Evolutionary conservation across 2,113 vertebrate species (phyloP).

Genomic region (Nibea albiflora): DNA sequence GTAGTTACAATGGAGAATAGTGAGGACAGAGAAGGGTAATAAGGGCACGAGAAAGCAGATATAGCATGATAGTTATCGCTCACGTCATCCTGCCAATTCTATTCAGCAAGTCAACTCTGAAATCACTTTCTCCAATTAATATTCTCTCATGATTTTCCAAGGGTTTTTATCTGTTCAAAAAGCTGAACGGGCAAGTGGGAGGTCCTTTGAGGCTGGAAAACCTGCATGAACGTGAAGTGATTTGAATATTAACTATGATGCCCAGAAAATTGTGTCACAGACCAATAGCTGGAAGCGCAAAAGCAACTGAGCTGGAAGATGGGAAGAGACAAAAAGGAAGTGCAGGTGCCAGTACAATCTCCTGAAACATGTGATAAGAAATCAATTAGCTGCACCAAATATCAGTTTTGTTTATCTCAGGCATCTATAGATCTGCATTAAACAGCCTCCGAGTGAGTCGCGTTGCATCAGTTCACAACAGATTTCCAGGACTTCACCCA

Average conservation of each 20-base stretch:
- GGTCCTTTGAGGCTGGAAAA: slow-evolving; percentile 54
- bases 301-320: slow-evolving; percentile 24
- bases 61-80: slow-evolving; percentile 42
- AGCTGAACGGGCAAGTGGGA: slow-evolving; percentile 53
- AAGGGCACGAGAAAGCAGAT: slow-evolving; percentile 29
- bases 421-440: slow-evolving; percentile 45
- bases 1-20: background rate
- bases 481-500: background rate
- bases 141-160: slow-evolving; percentile 55
- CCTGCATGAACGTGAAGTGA: slow-evolving; percentile 50
- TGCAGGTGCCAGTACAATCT: slow-evolving; percentile 49
- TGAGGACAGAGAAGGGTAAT: slow-evolving; percentile 9
- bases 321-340: slow-evolving; percentile 45
- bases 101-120: slow-evolving; percentile 56
- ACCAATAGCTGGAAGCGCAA: slow-evolving; percentile 29
- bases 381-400: slow-evolving; percentile 68
- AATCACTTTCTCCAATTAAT: slow-evolving; percentile 62
- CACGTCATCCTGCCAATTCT: slow-evolving; percentile 40
- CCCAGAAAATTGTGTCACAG: slow-evolving; percentile 34
- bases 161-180: slow-evolving; percentile 62
- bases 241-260: slow-evolving; percentile 70
- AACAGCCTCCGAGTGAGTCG: slow-evolving; percentile 1
- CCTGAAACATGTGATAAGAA: slow-evolving; percentile 69
- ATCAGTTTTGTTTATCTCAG: slow-evolving; percentile 51
- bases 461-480: slow-evolving; percentile 11